Evolutionary conservation across 2,113 vertebrate genomes (phyloP).

Genomic region (Zosterops borbonicus): DNA sequence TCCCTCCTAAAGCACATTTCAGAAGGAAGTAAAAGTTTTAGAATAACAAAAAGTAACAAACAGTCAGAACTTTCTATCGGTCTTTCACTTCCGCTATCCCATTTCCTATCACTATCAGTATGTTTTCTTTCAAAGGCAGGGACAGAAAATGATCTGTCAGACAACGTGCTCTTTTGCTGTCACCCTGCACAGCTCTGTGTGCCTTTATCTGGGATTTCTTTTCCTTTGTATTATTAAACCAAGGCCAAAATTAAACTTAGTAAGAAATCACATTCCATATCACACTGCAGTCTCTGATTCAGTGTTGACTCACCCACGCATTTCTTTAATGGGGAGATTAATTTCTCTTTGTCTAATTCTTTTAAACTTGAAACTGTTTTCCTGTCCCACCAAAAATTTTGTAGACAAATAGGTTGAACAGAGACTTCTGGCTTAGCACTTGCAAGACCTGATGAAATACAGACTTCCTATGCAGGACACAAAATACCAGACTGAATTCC

Average conservation of each 20-base stretch:
- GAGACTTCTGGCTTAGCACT: background rate
- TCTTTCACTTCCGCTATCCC: slow-evolving; percentile 45
- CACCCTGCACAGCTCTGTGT: background rate
- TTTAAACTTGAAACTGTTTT: background rate
- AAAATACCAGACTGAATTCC: background rate
- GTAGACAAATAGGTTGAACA: background rate
- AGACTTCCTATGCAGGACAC: background rate
- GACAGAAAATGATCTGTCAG: slow-evolving; percentile 14
- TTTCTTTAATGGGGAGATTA: background rate
- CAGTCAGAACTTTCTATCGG: slow-evolving; percentile 56
- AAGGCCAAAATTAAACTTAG: background rate
- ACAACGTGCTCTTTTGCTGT: background rate
- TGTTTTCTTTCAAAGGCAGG: slow-evolving; percentile 23
- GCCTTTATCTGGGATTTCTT: background rate
- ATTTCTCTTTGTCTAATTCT: background rate
- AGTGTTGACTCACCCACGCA: background rate
- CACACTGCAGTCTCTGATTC: background rate
- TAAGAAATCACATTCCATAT: background rate
- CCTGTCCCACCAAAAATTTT: background rate
- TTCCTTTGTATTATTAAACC: background rate
- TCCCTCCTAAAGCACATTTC: background rate
- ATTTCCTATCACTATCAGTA: slow-evolving; percentile 63
- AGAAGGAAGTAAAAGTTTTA: slow-evolving; percentile 35
- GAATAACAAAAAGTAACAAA: slow-evolving; percentile 40
- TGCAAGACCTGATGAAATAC: background rate